Base-by-base conservation (phyloP, 2,888 invertebrate species). In the Eledona agricola region DNA sequence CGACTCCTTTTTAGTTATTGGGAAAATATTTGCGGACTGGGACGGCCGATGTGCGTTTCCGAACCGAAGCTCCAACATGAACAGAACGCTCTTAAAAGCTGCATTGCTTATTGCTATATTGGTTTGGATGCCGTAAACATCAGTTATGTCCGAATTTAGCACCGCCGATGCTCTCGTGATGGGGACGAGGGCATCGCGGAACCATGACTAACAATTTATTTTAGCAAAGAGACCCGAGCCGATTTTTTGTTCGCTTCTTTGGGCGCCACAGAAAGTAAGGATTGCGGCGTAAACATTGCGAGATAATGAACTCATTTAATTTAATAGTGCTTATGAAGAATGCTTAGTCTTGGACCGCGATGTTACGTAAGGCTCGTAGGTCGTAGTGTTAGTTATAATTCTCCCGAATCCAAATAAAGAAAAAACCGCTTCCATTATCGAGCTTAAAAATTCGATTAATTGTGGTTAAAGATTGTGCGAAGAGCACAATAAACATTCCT, bases 1-100 rank as follows among this genome's bases (percentile, higher is more conserved):
- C 40, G 40, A 9, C 11, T 28, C 25, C 31, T 32, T 23, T 23
- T 15, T 25, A 32, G 45, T 32, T 45, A 45, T 45, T 45, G 45
- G 32, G 4, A 11, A 37, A 35, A 26, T 47, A 28, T 46, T 46
- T 34, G 35, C 34, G 11, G 35, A 25, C 26, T 34, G 26, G 13
- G 31, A 43, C 43, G n/a, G 13, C 3, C 9, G 32, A 15, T 17
- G 7, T 31, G 12, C 37, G 37, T 37, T 13, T 23, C 20, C 23
- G 5, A 3, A 15, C 10, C 3, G 34, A 9, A 38, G 5, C 25
- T 38, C 4, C 23, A 5, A 25, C 25, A 25, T 38, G 5, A 35
- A 20, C n/a, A 38, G 26, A 9, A 38, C 20, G 9, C 37, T 9
- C 12, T 29, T 12, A n/a, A n/a, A n/a, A n/a, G n/a, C n/a, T n/a